Evolutionary conservation across 2,888 invertebrate genomes (phyloP).

Genomic region (Pheosia gnoma): DNA sequence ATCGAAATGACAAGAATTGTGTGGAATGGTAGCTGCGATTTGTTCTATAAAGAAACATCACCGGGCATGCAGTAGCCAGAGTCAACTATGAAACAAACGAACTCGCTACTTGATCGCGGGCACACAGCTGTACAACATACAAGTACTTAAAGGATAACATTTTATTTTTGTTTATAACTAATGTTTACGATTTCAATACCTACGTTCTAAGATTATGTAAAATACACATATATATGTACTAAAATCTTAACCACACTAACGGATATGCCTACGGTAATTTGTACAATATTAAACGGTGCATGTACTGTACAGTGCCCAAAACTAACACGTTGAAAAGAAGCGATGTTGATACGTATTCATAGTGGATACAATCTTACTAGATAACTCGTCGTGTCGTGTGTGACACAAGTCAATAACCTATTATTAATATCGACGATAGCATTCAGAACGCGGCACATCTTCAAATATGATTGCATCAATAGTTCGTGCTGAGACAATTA

Average conservation of each 20-base stretch:
- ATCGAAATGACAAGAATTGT: slow-evolving; percentile 62
- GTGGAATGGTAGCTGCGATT: slow-evolving; percentile 81
- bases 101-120: slow-evolving; percentile 25
- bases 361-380: slow-evolving; percentile 27
- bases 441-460: slow-evolving; percentile 34
- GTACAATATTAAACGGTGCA: slow-evolving; percentile 62
- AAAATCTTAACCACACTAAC: slow-evolving; percentile 38
- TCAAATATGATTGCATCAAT: slow-evolving; percentile 55
- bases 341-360: slow-evolving; percentile 35
- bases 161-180: slow-evolving; percentile 16
- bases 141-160: slow-evolving; percentile 21
- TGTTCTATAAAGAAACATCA: slow-evolving; percentile 74
- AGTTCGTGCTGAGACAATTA: slow-evolving; percentile 73
- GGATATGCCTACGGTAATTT: slow-evolving; percentile 40
- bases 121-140: slow-evolving; percentile 23
- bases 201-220: slow-evolving; percentile 16
- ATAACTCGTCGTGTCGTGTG: slow-evolving; percentile 19
- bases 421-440: slow-evolving; percentile 27
- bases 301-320: slow-evolving; percentile 75
- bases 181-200: background rate
- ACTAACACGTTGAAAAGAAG: slow-evolving; percentile 58
- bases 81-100: slow-evolving; percentile 46
- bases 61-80: slow-evolving; percentile 73
- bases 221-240: slow-evolving; percentile 20
- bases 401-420: slow-evolving; percentile 27